Percentiles rank a stretch among this genome's conserved stretches.
Conservation (phyloP, 2,888 invertebrate genomes). For the Pyrrhia umbra region DNA sequence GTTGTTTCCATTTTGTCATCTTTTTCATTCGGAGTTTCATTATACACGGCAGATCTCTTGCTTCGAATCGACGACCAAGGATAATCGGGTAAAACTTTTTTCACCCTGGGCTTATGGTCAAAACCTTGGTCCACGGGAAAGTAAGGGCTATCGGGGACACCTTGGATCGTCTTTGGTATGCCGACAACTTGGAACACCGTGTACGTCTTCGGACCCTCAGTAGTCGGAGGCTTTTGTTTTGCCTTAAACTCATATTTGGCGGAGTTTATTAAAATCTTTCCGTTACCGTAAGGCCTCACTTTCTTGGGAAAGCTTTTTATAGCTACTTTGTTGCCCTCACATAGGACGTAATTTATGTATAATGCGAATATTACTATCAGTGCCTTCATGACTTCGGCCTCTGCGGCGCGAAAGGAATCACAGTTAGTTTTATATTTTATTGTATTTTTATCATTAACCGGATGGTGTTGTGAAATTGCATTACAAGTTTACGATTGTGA, state of each 20-base stretch:
- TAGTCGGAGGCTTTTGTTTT: slow-evolving; percentile 36
- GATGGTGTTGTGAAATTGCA: slow-evolving; percentile 61
- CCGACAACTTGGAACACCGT: slow-evolving; percentile 72
- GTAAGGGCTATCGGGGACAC: slow-evolving; percentile 71
- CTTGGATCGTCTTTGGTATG: neutral
- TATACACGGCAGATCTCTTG: slow-evolving; percentile 63
- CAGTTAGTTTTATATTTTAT: slow-evolving; percentile 51
- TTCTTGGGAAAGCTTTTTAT: slow-evolving; percentile 67
- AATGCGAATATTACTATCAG: slow-evolving; percentile 62
- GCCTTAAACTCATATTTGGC: slow-evolving; percentile 63
- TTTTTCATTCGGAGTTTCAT: neutral
- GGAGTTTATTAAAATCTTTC: slow-evolving; percentile 68
- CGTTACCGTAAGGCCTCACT: slow-evolving; percentile 60
- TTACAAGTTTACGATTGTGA: slow-evolving; percentile 67
- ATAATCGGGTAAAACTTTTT: slow-evolving; percentile 72
- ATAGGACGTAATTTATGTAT: slow-evolving; percentile 56
- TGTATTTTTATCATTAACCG: slow-evolving; percentile 62
- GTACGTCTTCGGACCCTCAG: slow-evolving; percentile 51
- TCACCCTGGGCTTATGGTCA: slow-evolving; percentile 69
- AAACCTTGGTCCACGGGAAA: slow-evolving; percentile 63
- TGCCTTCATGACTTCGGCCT: slow-evolving; percentile 66
- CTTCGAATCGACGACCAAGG: slow-evolving; percentile 51
- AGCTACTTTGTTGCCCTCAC: slow-evolving; percentile 35
- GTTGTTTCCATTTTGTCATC: neutral
- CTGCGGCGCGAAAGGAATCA: slow-evolving; percentile 40